A percentile compares a stretch with the other conserved stretches of the same genome.
Evolutionary conservation across 2,113 vertebrate genomes (phyloP).

Genomic region (Lasiurus borealis): DNA sequence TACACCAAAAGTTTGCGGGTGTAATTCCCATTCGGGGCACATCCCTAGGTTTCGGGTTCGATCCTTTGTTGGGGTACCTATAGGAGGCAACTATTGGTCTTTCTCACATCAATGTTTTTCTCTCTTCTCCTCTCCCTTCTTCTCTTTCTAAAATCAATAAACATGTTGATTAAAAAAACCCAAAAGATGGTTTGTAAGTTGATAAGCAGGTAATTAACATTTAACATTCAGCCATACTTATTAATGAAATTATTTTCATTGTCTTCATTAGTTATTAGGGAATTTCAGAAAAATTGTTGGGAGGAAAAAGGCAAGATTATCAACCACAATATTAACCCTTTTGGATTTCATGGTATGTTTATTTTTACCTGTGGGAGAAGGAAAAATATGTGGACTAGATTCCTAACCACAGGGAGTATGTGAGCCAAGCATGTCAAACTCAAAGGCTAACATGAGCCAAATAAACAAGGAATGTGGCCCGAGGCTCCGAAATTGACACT

Average conservation of each 20-base stretch:
- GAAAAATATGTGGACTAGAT: not conserved
- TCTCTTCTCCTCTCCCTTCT: no score
- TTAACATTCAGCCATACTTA: not conserved
- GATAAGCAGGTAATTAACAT: slow-evolving; percentile 6
- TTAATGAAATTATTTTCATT: not conserved
- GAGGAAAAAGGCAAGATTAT: not conserved
- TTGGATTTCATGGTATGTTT: not conserved
- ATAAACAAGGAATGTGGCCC: no score
- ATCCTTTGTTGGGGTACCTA: no score
- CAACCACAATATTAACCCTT: not conserved
- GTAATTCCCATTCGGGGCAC: no score
- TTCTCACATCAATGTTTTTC: no score
- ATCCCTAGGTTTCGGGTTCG: no score
- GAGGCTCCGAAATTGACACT: fast-evolving
- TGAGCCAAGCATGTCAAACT: no score
- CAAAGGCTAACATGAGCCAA: no score
- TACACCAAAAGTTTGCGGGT: no score
- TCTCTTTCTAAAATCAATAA: no score
- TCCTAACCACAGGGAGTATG: not conserved
- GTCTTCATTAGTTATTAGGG: slow-evolving; percentile 1
- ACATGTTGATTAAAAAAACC: no score
- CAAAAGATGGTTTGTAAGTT: not conserved
- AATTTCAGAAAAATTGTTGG: not conserved
- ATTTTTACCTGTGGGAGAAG: slow-evolving; percentile 17
- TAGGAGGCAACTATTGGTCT: no score